Evolutionary conservation across 2,888 invertebrate species (phyloP).

Genomic region (Chrysotoxum bicinctum): DNA sequence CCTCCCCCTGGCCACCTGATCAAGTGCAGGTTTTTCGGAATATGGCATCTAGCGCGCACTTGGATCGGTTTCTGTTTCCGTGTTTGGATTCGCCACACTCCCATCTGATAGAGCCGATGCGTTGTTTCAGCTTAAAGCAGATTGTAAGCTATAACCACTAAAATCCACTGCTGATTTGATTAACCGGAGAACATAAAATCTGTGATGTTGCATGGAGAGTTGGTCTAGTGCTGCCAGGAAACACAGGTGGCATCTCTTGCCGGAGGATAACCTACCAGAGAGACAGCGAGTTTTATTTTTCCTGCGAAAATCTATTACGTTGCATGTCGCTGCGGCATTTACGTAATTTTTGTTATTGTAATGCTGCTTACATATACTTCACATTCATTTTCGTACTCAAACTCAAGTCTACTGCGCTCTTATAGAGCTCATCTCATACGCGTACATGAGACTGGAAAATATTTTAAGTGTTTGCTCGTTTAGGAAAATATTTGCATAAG

Average conservation of each 20-base stretch:
- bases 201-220: background rate
- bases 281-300: conserved; percentile 7
- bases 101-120: background rate
- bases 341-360: conserved; percentile 19
- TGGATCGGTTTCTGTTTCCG: conserved; percentile 54
- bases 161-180: conserved; percentile 46
- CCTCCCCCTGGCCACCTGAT: background rate
- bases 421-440: conserved; percentile 2
- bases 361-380: background rate
- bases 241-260: background rate
- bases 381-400: background rate
- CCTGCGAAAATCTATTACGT: conserved; percentile 29
- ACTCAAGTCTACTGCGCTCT: background rate
- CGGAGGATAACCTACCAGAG: background rate
- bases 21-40: conserved; percentile 48
- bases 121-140: background rate
- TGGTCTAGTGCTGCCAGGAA: background rate
- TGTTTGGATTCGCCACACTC: conserved; percentile 38
- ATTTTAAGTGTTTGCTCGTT: conserved; percentile 60
- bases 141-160: conserved; percentile 28
- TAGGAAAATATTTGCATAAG: conserved; percentile 67
- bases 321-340: background rate
- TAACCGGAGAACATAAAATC: conserved; percentile 54
- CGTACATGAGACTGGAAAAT: background rate
- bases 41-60: conserved; percentile 22